Conservation (phyloP, 2,888 invertebrate genomes). For the Tipula unca region DNA sequence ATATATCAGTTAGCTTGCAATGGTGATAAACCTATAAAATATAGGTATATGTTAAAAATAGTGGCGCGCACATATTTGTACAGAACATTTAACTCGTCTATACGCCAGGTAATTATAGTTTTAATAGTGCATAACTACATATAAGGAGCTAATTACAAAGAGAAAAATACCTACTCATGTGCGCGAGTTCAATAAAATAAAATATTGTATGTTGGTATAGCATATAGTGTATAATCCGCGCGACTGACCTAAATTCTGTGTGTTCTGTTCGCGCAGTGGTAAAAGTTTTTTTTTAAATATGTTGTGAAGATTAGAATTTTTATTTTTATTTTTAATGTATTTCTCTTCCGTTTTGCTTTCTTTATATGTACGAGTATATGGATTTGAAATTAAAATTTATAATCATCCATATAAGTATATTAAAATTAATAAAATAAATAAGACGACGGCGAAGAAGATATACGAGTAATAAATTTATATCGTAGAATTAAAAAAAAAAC, state of each 20-base stretch:
- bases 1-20: not conserved
- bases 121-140: not conserved
- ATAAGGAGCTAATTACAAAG: not conserved
- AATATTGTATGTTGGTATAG: too few relatives aligned
- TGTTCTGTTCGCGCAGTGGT: too few relatives aligned
- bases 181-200: too few relatives aligned
- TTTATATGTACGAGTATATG: too few relatives aligned
- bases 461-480: too few relatives aligned
- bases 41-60: not conserved
- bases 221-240: not conserved
- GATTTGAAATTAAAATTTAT: not conserved
- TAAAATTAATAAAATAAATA: too few relatives aligned
- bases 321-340: too few relatives aligned
- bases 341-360: not conserved
- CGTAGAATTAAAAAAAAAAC: too few relatives aligned
- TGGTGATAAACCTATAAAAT: not conserved
- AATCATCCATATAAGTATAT: not conserved
- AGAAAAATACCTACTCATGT: not conserved
- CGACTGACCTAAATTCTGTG: not conserved
- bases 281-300: too few relatives aligned
- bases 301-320: not conserved
- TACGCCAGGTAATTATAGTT: not conserved
- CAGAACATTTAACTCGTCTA: not conserved
- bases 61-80: not conserved
- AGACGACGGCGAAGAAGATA: too few relatives aligned